Evolutionary conservation across 2,113 vertebrate genomes (phyloP), one percentile per base, ranked within the genome.

Genomic region (Pristiophorus japonicus): DNA sequence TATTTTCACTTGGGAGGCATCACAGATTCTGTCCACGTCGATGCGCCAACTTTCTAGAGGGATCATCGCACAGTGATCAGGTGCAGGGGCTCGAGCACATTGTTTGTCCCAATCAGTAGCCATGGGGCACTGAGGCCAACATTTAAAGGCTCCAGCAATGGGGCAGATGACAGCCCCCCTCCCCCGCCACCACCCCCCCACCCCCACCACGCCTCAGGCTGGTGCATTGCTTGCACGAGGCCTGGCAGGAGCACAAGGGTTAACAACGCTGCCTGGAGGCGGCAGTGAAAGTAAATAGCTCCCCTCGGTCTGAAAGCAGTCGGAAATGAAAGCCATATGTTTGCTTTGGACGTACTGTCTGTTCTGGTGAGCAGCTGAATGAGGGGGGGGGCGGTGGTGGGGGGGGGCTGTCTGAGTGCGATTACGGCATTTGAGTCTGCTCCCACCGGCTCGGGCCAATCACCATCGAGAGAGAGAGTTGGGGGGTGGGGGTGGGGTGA

Each of bases 311-410:
- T 45, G 93, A 18, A 51, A 51, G 65, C 22, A 70, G 65, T 94
- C 38, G 93, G 93, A 94, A 94, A 94, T 94, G 38, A 94, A 38
- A 94, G 24, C 93, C 93, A 94, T 67, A 51, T 94, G 93, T 67
- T 94, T 45, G 66, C 65, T 94, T 94, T 94, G 93, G 93, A 94
- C 63, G 66, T 30, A 45, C 66, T 70, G 93, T 94, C 93, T 94
- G 66, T 38, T 70, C 93, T 51, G 93, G 8, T 34, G 93, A 70
- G 66, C 42, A 47, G 42, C 93, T 94, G 93, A 73, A 70, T 47
- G 65, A 24, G 63, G 45, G 10, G 34, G 59, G 27, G 5, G 20
- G n/a, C n/a, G n/a, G n/a, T n/a, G n/a, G n/a, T n/a, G n/a, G 24
- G 3, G 34, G 12, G 30, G 1, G 2, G 63, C 42, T 94, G 93